phyloP scores from a whole-genome alignment of 2,113 vertebrate species.

The Vanacampus margaritifer region DNA sequence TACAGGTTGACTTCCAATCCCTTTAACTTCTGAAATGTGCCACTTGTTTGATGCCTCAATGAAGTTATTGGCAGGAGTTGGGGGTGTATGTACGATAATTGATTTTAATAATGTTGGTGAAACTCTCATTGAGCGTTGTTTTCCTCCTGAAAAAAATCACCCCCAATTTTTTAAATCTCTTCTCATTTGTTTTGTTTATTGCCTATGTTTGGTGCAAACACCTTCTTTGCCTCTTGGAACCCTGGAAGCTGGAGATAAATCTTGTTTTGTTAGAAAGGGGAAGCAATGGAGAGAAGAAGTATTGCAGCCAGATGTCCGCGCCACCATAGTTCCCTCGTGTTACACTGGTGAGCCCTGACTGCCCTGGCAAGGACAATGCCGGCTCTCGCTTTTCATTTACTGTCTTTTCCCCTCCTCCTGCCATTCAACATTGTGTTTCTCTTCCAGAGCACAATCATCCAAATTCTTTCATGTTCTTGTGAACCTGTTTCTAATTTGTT shows the following conservation, averaged over 20 bases:
- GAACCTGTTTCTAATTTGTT: conserved; percentile 67
- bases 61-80: no score
- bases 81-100: no score
- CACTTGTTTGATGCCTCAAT: no score
- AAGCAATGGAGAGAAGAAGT: conserved; percentile 38
- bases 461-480: conserved; percentile 45
- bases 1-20: no score
- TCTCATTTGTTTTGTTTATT: conserved; percentile 47
- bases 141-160: neutral
- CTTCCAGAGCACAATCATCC: conserved; percentile 33
- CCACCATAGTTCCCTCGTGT: conserved; percentile 50
- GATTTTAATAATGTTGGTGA: no score
- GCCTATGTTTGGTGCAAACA: conserved; percentile 35
- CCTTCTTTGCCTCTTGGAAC: conserved; percentile 50
- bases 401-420: conserved; percentile 12
- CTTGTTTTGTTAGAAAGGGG: conserved; percentile 53
- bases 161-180: conserved; percentile 34
- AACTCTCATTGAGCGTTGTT: no score
- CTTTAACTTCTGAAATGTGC: no score
- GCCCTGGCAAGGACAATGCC: conserved; percentile 47
- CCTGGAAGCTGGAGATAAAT: conserved; percentile 31
- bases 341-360: conserved; percentile 50
- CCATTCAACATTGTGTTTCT: conserved; percentile 22
- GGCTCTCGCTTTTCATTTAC: conserved; percentile 41
- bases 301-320: conserved; percentile 62